Evolutionary conservation across 2,888 invertebrate species (phyloP), one percentile per base, ranked within the genome.

Genomic region (Criorhina ranunculi): DNA sequence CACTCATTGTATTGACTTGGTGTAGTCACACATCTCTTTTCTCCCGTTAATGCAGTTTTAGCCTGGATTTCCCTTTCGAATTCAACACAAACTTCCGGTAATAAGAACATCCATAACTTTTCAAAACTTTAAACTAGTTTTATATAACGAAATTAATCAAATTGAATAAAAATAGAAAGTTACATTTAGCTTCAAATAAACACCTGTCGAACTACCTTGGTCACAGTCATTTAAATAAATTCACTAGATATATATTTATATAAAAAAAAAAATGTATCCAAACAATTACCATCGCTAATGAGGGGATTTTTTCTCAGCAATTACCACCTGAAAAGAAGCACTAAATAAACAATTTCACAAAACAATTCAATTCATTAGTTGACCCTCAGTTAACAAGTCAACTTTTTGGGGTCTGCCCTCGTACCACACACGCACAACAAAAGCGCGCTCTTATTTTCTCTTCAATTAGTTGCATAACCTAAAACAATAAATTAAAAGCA

Each of bases 361-460:
- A 69, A 72, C 64, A 78, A 67, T 82, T 78, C 60, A 72, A 78
- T 78, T 78, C 60, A 83, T 67, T 73, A 66, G 44, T 51, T 83
- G 82, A 83, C 78, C 82, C 78, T 78, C 82, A 40, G 46, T 19
- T 35, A 55, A 62, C 44, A 31, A 73, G 72, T 53, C 29, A 44
- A 53, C 59, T 81, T 62, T 81, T 69, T 69, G 15, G 51, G 75
- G 42, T 37, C 67, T 53, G 51, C 44, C 60, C 29, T 37, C 57
- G 46, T 29, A 29, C 40, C n/a, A 60, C 15, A 55, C 29, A 8
- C 55, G 29, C 15, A 31, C 12, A 35, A 35, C 19, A 64, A 62
- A 7, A 62, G 53, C 31, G 24, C 55, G n/a, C 80, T 49, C 70
- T 66, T 72, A 51, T 49, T 40, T 55, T 73, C 35, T 76, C 66